Percentiles rank a stretch among this genome's conserved stretches.
Conservation (phyloP, 2,113 vertebrate genomes). For the Puntigrus tetrazona region DNA sequence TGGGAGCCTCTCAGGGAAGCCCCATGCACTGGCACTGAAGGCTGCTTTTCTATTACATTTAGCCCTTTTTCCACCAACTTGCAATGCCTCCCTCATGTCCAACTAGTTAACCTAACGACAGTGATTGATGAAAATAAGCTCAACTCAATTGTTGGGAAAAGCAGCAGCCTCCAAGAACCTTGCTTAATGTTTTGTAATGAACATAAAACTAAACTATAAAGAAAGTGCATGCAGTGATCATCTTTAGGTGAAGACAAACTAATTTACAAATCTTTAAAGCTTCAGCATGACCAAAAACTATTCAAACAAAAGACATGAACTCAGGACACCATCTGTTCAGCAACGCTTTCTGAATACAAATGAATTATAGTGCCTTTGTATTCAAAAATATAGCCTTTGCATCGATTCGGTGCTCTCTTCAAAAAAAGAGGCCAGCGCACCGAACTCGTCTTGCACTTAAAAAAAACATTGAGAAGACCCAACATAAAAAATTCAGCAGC, state of each 20-base stretch:
- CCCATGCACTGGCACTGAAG: background rate
- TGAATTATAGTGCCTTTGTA: background rate
- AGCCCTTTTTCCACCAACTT: background rate
- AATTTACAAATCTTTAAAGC: background rate
- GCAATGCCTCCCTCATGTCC: constrained; percentile 6
- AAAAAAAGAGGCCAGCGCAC: background rate
- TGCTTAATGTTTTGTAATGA: background rate
- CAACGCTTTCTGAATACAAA: background rate
- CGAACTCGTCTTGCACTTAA: background rate
- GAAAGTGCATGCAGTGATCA: background rate
- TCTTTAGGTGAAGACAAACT: background rate
- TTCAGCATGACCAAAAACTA: background rate
- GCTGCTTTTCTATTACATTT: background rate
- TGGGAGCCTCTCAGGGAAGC: background rate
- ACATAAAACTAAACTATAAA: background rate
- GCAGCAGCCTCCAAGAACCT: background rate
- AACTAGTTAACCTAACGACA: background rate
- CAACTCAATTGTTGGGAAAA: background rate
- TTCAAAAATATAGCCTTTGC: background rate
- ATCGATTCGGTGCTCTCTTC: background rate
- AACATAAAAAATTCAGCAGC: constrained; percentile 9
- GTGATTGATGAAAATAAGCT: background rate
- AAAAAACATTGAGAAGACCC: background rate
- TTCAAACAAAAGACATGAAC: constrained; percentile 7
- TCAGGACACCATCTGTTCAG: constrained; percentile 11